phyloP scores from a whole-genome alignment of 2,888 invertebrate genomes.

The Diadromus collaris region DNA sequence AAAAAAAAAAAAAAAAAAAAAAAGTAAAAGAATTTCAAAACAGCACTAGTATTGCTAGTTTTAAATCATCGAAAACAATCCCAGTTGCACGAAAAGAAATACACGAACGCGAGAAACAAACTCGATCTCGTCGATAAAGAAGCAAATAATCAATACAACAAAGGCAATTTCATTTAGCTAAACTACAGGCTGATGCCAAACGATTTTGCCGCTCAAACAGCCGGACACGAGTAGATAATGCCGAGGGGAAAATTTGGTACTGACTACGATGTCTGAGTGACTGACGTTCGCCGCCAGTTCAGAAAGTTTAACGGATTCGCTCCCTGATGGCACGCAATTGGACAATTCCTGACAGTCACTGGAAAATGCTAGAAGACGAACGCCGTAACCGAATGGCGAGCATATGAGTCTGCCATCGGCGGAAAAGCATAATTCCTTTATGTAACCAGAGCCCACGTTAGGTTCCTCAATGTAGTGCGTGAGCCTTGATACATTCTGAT shows the following conservation, averaged over 20 bases:
- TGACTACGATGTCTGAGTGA: constrained; percentile 92
- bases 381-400: constrained; percentile 93
- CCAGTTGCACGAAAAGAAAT: not conserved
- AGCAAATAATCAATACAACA: constrained; percentile 33
- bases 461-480: constrained; percentile 93
- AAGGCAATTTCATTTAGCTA: constrained; percentile 65
- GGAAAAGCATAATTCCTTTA: constrained; percentile 96
- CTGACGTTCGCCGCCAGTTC: constrained; percentile 88
- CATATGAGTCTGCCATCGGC: constrained; percentile 94
- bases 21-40: not conserved
- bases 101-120: not conserved
- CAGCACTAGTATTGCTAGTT: not conserved
- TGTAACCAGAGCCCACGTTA: constrained; percentile 94
- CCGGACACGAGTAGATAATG: constrained; percentile 95
- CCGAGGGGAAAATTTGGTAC: constrained; percentile 94
- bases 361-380: constrained; percentile 91
- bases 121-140: constrained; percentile 19
- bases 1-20: constrained; percentile 13
- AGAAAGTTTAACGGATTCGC: constrained; percentile 81
- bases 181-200: constrained; percentile 91
- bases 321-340: constrained; percentile 83
- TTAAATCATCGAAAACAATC: not conserved
- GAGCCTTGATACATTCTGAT: constrained; percentile 88
- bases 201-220: constrained; percentile 92
- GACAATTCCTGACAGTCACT: constrained; percentile 90